Evolutionary conservation across 2,888 invertebrate species (phyloP).

Genomic region (Epistrophella euchroma): DNA sequence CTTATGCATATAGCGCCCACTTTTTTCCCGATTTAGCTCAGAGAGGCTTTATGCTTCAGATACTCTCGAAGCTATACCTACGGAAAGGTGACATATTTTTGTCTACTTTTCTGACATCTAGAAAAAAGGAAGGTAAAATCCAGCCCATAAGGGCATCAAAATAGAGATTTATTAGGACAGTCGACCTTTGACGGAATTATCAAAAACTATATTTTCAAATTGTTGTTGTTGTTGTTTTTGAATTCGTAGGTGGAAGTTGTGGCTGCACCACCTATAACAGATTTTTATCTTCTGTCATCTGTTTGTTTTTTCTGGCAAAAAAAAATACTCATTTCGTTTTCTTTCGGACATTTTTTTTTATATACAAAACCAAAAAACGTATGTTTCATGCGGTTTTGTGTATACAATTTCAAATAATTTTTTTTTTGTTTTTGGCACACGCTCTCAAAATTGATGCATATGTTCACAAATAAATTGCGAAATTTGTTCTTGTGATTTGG

Average conservation of each 20-base stretch:
- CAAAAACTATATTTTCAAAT: neutral
- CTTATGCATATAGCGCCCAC: slow-evolving; percentile 60
- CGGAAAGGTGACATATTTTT: slow-evolving; percentile 63
- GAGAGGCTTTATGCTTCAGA: slow-evolving; percentile 30
- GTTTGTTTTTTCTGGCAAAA: slow-evolving; percentile 9
- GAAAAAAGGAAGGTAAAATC: neutral
- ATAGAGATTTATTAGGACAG: slow-evolving; percentile 42
- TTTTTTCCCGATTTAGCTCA: slow-evolving; percentile 60
- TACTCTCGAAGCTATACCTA: slow-evolving; percentile 1
- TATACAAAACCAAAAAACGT: slow-evolving; percentile 19
- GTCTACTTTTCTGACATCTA: neutral
- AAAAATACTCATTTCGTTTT: slow-evolving; percentile 51
- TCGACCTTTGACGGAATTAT: slow-evolving; percentile 55
- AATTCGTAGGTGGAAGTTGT: slow-evolving; percentile 11
- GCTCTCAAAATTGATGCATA: slow-evolving; percentile 47
- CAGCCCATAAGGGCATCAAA: slow-evolving; percentile 46
- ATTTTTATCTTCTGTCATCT: slow-evolving; percentile 25
- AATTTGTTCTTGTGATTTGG: slow-evolving; percentile 6
- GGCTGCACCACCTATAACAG: neutral
- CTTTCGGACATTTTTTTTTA: slow-evolving; percentile 22
- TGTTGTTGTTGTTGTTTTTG: neutral
- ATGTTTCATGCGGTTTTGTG: slow-evolving; percentile 20
- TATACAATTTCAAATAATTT: slow-evolving; percentile 26
- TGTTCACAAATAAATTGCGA: slow-evolving; percentile 41
- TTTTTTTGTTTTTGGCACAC: slow-evolving; percentile 56